Base-by-base conservation (phyloP, 2,888 invertebrate genomes). In the Sarcophaga carnaria region DNA sequence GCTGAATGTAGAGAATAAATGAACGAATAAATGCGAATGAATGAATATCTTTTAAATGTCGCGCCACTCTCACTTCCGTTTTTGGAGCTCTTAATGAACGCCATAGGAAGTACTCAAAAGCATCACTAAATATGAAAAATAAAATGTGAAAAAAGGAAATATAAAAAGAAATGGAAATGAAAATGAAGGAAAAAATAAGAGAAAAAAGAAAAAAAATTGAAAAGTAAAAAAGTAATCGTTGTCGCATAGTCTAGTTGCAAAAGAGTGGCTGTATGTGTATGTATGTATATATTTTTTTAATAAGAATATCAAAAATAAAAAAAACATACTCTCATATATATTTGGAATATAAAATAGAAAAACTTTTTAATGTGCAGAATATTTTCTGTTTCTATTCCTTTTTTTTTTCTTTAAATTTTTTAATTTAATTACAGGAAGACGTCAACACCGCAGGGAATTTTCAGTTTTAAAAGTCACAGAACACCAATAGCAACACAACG, bases 371-470 rank as follows among this genome's bases (percentile, higher is more conserved):
- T 54, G 11, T 54, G 11, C 14, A 54, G 11, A 14, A 54, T 54
- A 54, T 54, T 49, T 49, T 49, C 49, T 49, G 37, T 37, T 37
- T 37, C 37, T 37, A 0, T 37, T 37, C 0, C 8, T 37, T 10
- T 74, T 86, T 85, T 82, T 82, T 49, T 85, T 83, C 84, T 85
- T 74, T 75, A 6, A 71, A 86, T 86, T 88, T 88, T 88, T 85
- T 88, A 88, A 88, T 88, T 88, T 88, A 88, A 88, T 88, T 88
- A 88, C 81, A 88, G 84, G 82, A 88, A 86, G 86, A 88, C 84
- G 87, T 83, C 87, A 85, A 86, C 88, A 85, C 88, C 87, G 76
- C 87, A 80, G 88, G 88, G 82, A 74, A 76, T 85, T 83, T 83
- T 49, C 74, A 64, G 72, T 80, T 86, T 83, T 62, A 78, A 86